Evolutionary conservation across 2,113 vertebrate genomes (phyloP).

Genomic region (Delphinus delphis): DNA sequence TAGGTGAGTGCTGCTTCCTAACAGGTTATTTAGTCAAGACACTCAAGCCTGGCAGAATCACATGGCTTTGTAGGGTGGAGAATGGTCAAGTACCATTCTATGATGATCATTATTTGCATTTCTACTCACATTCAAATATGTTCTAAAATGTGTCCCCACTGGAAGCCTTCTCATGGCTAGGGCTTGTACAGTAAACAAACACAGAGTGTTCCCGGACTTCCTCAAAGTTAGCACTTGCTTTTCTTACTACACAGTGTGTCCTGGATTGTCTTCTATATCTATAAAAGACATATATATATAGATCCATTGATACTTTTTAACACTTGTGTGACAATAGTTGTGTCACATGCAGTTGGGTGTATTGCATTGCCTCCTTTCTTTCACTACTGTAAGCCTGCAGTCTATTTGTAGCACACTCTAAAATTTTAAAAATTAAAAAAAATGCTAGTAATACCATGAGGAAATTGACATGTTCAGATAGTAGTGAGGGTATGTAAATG

Average conservation of each 20-base stretch:
- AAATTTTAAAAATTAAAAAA: not conserved
- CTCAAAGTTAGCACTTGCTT: not conserved
- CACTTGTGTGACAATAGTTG: not conserved
- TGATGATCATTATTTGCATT: not conserved
- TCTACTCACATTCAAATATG: not conserved
- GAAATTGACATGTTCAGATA: not conserved
- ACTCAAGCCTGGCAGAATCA: not conserved
- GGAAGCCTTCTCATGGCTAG: not conserved
- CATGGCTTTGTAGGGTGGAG: not conserved
- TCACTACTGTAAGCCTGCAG: not conserved
- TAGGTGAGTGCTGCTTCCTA: not conserved
- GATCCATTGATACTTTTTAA: too few relatives aligned
- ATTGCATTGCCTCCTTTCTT: not conserved
- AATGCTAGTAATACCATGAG: not conserved
- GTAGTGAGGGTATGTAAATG: not conserved
- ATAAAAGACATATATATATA: fast-evolving
- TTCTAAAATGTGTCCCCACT: not conserved
- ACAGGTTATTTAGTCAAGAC: too few relatives aligned
- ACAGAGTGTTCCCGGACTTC: not conserved
- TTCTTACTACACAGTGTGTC: too few relatives aligned
- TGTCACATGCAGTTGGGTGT: not conserved
- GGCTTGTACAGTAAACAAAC: not conserved
- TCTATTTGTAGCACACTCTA: not conserved
- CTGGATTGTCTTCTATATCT: too few relatives aligned
- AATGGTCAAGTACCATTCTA: slow-evolving; percentile 76